Evolutionary conservation across 2,888 invertebrate genomes (phyloP).

Genomic region (Dermolepida albohirtum): DNA sequence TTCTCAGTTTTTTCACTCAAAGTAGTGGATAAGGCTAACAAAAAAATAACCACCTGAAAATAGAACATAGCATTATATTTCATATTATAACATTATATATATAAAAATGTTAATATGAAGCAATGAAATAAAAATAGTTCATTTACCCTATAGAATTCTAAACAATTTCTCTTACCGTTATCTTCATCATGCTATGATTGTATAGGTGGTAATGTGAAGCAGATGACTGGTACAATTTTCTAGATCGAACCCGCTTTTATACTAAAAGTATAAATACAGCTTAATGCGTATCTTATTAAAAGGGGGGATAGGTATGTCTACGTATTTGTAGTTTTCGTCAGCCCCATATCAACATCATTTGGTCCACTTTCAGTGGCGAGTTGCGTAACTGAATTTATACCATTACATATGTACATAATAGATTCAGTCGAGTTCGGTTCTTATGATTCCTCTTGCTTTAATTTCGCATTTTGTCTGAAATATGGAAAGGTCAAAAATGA

Average conservation of each 20-base stretch:
- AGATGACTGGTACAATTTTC: slow-evolving; percentile 58
- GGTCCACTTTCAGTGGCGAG: slow-evolving; percentile 55
- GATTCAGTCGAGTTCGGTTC: too few species aligned
- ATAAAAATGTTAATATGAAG: too few species aligned
- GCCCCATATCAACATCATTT: slow-evolving; percentile 53
- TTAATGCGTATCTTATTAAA: slow-evolving; percentile 38
- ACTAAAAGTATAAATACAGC: slow-evolving; percentile 51
- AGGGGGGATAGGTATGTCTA: slow-evolving; percentile 57
- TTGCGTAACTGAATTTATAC: slow-evolving; percentile 49
- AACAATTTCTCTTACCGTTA: slow-evolving; percentile 54
- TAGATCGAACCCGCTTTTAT: slow-evolving; percentile 55
- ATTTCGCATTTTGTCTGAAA: too few species aligned
- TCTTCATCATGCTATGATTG: slow-evolving; percentile 57
- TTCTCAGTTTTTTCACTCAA: slow-evolving; percentile 59
- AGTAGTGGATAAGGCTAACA: slow-evolving; percentile 64
- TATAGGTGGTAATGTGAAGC: slow-evolving; percentile 50
- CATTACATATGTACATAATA: too few species aligned
- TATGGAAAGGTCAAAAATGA: too few species aligned
- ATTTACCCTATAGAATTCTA: too few species aligned
- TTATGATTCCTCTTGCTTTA: too few species aligned
- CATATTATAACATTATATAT: too few species aligned
- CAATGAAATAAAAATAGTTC: too few species aligned
- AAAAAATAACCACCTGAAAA: slow-evolving; percentile 64
- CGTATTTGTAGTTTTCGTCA: slow-evolving; percentile 47
- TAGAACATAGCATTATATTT: slow-evolving; percentile 15